phyloP scores from a whole-genome alignment of 2,888 invertebrate species.

The Epirrita christyi region DNA sequence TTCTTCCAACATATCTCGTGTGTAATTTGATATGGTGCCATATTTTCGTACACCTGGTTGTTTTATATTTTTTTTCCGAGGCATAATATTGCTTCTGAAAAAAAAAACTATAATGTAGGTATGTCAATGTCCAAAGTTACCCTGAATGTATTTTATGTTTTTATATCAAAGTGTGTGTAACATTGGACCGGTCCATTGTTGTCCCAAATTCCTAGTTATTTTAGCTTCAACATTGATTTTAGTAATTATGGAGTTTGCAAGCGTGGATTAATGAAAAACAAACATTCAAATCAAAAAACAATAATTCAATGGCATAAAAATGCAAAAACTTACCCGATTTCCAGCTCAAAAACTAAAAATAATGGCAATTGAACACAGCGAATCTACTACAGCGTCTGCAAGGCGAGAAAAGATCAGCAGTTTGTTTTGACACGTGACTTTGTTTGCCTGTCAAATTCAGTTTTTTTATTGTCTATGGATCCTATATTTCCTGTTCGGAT shows the following conservation, averaged over 20 bases:
- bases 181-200: conserved; percentile 21
- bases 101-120: too few species aligned
- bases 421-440: conserved; percentile 12
- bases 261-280: conserved; percentile 11
- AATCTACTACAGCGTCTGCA: conserved; percentile 11
- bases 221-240: conserved; percentile 14
- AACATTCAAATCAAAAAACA: conserved; percentile 5
- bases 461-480: conserved; percentile 6
- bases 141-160: conserved; percentile 6
- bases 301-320: conserved; percentile 18
- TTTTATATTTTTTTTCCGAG: conserved; percentile 21
- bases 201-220: conserved; percentile 16
- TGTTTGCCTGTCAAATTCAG: conserved; percentile 15
- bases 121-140: conserved; percentile 15
- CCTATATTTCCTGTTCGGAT: not conserved
- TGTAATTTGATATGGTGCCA: conserved; percentile 30
- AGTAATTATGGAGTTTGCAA: conserved; percentile 12
- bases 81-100: conserved; percentile 16
- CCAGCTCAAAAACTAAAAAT: conserved; percentile 15
- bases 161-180: conserved; percentile 10
- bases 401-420: conserved; percentile 15
- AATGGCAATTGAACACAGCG: conserved; percentile 14
- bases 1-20: conserved; percentile 24
- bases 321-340: conserved; percentile 13
- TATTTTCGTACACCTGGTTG: conserved; percentile 29